Base-by-base conservation (phyloP, 2,888 invertebrate genomes). In the Brachyopa scutellaris region DNA sequence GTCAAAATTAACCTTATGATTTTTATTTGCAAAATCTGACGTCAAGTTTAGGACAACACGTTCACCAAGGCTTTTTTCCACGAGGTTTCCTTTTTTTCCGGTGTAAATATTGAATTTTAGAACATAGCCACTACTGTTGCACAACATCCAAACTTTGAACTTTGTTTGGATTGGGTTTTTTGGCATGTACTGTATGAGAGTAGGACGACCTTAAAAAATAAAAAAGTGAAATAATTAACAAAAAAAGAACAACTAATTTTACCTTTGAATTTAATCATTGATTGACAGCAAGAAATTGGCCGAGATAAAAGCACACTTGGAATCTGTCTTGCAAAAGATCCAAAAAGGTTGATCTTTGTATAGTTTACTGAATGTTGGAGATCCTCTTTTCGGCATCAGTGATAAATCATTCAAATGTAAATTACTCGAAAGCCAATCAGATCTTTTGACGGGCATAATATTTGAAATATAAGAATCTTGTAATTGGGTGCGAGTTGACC, bases 231-330 rank as follows among this genome's bases (percentile, higher is more conserved):
- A 51, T 31, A 53, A 55, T 55, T 36, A 38, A 36, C 55, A 42
- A 26, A 9, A 26, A 8, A 59, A 26, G 6, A 59, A 15, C 21
- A 21, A 57, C 15, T 42, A 13, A 38, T 38, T 57, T 40, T 23
- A 59, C 40, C 26, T 59, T 59, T 59, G 57, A 59, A 59, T 40
- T 59, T 38, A 23, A 40, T 59, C 57, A 59, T 59, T 11, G 23
- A 59, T 59, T 59, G 19, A 55, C 36, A 36, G 55, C 36, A 8
- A 55, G 38, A 55, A n/a, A 21, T 38, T 55, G 19, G n/a, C 55
- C 36, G 13, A 36, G 55, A 36, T 38, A 55, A 55, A 55, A 36
- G 11, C 33, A 55, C 21, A 38, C n/a, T n/a, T n/a, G n/a, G n/a
- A n/a, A n/a, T n/a, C n/a, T n/a, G n/a, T 53, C 33, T 33, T 53